Percentiles rank a stretch among this genome's conserved stretches.
Evolutionary conservation across 2,113 vertebrate genomes (phyloP).

Genomic region (Hiodon alosoides): DNA sequence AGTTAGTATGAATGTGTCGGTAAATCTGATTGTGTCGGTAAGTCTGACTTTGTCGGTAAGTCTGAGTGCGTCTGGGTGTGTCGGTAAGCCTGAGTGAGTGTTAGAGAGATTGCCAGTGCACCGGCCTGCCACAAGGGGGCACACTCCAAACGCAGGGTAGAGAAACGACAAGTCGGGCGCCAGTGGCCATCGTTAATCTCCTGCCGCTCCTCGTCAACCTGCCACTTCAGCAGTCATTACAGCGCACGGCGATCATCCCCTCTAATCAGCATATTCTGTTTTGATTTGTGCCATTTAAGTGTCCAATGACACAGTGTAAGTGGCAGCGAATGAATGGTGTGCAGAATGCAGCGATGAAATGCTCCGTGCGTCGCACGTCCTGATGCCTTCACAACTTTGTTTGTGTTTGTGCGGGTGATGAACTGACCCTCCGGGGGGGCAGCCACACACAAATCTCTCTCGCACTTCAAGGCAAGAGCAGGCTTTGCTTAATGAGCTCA

Average conservation of each 20-base stretch:
- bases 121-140: conserved; percentile 41
- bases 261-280: conserved; percentile 13
- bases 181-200: not conserved
- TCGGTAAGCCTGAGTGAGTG: too few species aligned
- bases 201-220: not conserved
- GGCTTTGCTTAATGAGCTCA: conserved; percentile 29
- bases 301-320: conserved; percentile 4
- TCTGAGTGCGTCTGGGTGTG: too few species aligned
- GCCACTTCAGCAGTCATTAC: conserved; percentile 15
- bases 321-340: conserved; percentile 11
- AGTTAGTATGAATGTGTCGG: too few species aligned
- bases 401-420: conserved; percentile 10
- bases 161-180: not conserved
- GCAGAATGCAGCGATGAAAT: conserved; percentile 10
- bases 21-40: too few species aligned
- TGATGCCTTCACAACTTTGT: conserved; percentile 17
- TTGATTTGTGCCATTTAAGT: conserved; percentile 3
- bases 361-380: conserved; percentile 6
- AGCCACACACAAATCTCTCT: conserved; percentile 21
- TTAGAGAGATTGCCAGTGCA: too few species aligned
- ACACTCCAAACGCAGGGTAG: conserved; percentile 14
- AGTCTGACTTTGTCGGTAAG: too few species aligned
- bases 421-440: conserved; percentile 12
- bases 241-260: conserved; percentile 9
- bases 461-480: conserved; percentile 15